These are phyloP conservation scores for Galeruca laticollis DNA, from an alignment of 2,888 invertebrate species.

Conservation along the genomic window DNA sequence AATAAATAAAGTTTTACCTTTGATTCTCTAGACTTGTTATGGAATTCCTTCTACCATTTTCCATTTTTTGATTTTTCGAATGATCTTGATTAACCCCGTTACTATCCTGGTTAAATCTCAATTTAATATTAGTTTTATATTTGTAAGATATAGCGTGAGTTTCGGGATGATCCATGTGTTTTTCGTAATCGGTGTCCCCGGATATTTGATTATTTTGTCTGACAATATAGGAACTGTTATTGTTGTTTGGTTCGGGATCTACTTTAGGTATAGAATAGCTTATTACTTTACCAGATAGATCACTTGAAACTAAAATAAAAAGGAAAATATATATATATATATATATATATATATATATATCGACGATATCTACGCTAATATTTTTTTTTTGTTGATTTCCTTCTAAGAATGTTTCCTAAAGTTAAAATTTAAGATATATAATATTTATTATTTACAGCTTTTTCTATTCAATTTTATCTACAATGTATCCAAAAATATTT, in stretches of 20 bases:
- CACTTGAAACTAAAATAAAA: conserved; percentile 56
- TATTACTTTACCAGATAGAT: conserved; percentile 43
- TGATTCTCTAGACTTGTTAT: conserved; percentile 67
- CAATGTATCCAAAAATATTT: too few relatives aligned
- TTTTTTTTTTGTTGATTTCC: too few relatives aligned
- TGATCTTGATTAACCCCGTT: conserved; percentile 62
- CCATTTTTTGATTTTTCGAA: conserved; percentile 55
- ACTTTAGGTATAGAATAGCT: conserved; percentile 48
- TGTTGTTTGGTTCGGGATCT: conserved; percentile 52
- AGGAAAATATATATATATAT: too few relatives aligned
- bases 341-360: too few relatives aligned
- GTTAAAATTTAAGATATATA: too few relatives aligned
- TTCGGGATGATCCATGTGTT: conserved; percentile 47
- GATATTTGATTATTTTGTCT: conserved; percentile 22
- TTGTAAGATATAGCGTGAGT: conserved; percentile 76
- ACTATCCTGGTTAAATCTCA: conserved; percentile 75
- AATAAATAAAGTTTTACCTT: conserved; percentile 59
- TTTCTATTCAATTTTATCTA: too few relatives aligned
- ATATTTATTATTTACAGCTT: too few relatives aligned
- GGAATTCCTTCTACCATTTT: conserved; percentile 57
- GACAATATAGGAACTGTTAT: conserved; percentile 42
- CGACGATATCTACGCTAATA: too few relatives aligned
- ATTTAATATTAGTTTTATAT: conserved; percentile 94
- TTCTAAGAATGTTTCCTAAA: too few relatives aligned
- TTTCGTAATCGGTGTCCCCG: conserved; percentile 58